Percentiles rank a stretch among this genome's conserved stretches.
Evolutionary conservation across 2,113 vertebrate genomes (phyloP).

Genomic region (Barbus barbus): DNA sequence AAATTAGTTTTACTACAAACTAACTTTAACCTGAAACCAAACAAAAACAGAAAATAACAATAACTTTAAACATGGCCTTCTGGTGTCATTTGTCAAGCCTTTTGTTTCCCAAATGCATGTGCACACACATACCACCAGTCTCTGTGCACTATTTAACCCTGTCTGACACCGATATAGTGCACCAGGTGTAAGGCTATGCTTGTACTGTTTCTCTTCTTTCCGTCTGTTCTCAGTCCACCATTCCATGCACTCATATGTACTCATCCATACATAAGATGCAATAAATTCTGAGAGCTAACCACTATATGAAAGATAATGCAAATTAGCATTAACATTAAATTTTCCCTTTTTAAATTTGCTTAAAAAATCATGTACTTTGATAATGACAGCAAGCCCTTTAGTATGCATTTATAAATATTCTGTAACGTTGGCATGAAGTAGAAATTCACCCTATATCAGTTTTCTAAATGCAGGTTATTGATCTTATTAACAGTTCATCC

Average conservation of each 20-base stretch:
- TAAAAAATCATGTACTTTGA: not conserved
- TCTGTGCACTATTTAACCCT: conserved; percentile 34
- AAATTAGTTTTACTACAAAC: not conserved
- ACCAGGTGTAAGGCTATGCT: conserved; percentile 8
- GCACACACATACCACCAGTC: not conserved
- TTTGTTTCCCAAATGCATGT: not conserved
- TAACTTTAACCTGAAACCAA: not conserved
- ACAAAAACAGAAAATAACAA: not conserved
- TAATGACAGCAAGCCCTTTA: not conserved
- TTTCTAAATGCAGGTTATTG: not conserved
- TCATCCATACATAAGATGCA: conserved; percentile 2
- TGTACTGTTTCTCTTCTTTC: not conserved
- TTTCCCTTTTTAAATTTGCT: not conserved
- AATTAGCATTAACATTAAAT: not conserved
- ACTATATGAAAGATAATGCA: not conserved
- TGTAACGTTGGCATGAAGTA: not conserved
- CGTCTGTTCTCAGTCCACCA: conserved; percentile 21
- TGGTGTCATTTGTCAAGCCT: conserved; percentile 34
- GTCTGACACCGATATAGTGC: not conserved
- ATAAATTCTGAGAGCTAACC: not conserved
- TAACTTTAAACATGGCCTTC: not conserved
- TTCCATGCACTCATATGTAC: conserved; percentile 17
- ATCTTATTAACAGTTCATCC: not conserved
- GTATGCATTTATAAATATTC: not conserved
- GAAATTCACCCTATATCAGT: not conserved